phyloP scores from a whole-genome alignment of 2,888 invertebrate genomes.

The Agriotes lineatus region DNA sequence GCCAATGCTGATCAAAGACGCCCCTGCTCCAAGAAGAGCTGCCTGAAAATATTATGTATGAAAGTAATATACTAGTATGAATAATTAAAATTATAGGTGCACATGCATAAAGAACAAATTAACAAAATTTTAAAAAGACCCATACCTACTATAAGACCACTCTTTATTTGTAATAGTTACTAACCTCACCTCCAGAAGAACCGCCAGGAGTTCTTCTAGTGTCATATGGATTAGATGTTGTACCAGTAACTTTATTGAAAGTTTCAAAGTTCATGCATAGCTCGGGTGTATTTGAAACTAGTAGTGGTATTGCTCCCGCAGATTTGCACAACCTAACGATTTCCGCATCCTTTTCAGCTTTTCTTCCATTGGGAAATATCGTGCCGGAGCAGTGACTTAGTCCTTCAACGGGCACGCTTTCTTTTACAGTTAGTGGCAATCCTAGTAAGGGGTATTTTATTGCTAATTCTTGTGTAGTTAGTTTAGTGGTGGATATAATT shows the following conservation, averaged over 20 bases:
- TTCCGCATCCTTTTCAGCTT: conserved; percentile 76
- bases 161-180: background rate
- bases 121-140: background rate
- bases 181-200: conserved; percentile 89
- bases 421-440: conserved; percentile 88
- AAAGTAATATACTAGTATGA: too few relatives aligned
- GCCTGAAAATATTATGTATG: conserved; percentile 70
- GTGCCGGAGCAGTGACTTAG: conserved; percentile 79
- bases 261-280: conserved; percentile 91
- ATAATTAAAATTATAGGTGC: too few relatives aligned
- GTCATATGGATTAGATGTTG: conserved; percentile 88
- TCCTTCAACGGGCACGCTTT: conserved; percentile 83
- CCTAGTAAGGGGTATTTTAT: conserved; percentile 83
- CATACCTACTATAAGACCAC: background rate
- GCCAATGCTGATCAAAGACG: conserved; percentile 84
- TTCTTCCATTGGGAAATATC: conserved; percentile 65
- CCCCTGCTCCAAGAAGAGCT: conserved; percentile 82
- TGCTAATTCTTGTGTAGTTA: conserved; percentile 46
- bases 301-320: conserved; percentile 85
- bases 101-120: background rate
- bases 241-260: conserved; percentile 81
- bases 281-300: conserved; percentile 89
- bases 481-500: conserved; percentile 55
- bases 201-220: conserved; percentile 82
- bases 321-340: conserved; percentile 72